These are phyloP conservation scores for Hirundo rustica DNA, from an alignment of 2,797 vertebrate genomes.

Conservation along the genomic window DNA sequence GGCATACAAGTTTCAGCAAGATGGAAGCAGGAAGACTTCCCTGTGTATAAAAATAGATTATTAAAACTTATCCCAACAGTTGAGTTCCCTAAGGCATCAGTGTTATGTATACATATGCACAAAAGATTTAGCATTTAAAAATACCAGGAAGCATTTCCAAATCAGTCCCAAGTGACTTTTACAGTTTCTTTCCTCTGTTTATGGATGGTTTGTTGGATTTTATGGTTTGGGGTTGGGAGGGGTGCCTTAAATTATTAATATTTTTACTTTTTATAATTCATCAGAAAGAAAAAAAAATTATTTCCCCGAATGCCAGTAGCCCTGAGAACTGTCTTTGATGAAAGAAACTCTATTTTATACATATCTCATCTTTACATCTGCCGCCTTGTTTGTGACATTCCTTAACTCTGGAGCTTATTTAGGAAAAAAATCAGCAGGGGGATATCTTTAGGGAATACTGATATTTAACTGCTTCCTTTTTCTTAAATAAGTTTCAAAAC, in stretches of 20 bases:
- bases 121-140: slow-evolving; percentile 47
- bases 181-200: slow-evolving; percentile 32
- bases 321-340: background rate
- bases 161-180: background rate
- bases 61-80: background rate
- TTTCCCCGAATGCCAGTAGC: background rate
- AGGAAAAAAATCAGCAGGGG: background rate
- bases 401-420: background rate
- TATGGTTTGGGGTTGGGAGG: background rate
- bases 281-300: background rate
- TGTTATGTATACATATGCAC: slow-evolving; percentile 4
- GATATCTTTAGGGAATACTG: background rate
- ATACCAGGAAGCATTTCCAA: slow-evolving; percentile 34
- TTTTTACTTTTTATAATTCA: slow-evolving; percentile 4
- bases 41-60: slow-evolving; percentile 30
- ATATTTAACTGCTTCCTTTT: background rate
- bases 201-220: background rate
- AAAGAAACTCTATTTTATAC: background rate
- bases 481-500: slow-evolving; percentile 1
- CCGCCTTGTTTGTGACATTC: background rate
- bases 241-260: background rate
- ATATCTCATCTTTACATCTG: background rate
- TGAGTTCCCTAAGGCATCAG: slow-evolving; percentile 34
- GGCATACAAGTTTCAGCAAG: background rate
- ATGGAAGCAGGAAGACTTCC: slow-evolving; percentile 24